These are phyloP conservation scores for Tenualosa ilisha DNA, from an alignment of 2,797 vertebrate species.

Conservation along the genomic window DNA sequence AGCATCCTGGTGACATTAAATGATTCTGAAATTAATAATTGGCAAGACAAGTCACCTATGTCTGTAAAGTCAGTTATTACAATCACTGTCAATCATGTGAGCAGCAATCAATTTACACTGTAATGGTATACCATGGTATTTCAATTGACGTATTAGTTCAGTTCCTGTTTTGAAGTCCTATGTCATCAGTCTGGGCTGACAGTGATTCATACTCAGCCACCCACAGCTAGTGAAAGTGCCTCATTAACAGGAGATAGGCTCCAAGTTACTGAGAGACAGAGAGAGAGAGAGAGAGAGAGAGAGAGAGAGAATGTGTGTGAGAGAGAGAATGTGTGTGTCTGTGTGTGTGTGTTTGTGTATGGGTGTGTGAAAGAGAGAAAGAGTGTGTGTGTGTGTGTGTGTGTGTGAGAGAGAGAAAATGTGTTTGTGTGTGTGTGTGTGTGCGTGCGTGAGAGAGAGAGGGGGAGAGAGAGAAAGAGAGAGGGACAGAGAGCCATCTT, in stretches of 20 bases:
- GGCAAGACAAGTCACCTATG: not conserved
- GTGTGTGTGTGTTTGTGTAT: not conserved
- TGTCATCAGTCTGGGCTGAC: not conserved
- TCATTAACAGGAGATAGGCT: slow-evolving; percentile 10
- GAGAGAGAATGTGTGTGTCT: not conserved
- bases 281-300: not conserved
- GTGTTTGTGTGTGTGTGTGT: slow-evolving; percentile 19
- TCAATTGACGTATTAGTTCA: slow-evolving; percentile 14
- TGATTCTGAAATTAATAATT: not conserved
- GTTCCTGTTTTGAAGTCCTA: slow-evolving; percentile 6
- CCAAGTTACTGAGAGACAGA: not conserved
- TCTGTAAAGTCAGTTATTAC: slow-evolving; percentile 9
- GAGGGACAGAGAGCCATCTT: not conserved
- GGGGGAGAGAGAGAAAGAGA: not conserved
- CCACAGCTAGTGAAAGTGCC: slow-evolving; percentile 14
- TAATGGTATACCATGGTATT: slow-evolving; percentile 3
- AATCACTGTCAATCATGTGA: slow-evolving; percentile 17
- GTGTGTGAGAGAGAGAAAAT: not conserved
- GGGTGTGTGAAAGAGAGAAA: not conserved
- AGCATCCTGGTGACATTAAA: not conserved
- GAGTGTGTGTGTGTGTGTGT: not conserved
- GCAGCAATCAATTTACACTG: slow-evolving; percentile 17
- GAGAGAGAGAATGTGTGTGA: not conserved
- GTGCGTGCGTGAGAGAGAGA: slow-evolving; percentile 13
- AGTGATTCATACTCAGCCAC: slow-evolving; percentile 16